phyloP scores from a whole-genome alignment of 2,888 invertebrate genomes.

The Volucella bombylans region DNA sequence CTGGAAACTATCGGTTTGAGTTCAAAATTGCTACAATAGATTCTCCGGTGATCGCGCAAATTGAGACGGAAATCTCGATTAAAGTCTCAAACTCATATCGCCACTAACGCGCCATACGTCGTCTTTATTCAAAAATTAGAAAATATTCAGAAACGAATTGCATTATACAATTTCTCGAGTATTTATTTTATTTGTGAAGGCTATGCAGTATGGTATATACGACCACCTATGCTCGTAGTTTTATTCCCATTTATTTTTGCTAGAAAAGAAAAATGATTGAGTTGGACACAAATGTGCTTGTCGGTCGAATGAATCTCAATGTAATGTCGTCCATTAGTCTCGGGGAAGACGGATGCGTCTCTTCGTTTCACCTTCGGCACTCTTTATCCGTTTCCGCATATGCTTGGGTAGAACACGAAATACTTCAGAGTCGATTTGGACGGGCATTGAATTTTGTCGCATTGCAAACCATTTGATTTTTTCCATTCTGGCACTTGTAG shows the following conservation, averaged over 20 bases:
- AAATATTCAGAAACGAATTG: too few relatives aligned
- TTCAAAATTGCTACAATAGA: too few relatives aligned
- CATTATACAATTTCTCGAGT: background rate
- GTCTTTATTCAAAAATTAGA: too few relatives aligned
- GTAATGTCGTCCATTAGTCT: constrained; percentile 69
- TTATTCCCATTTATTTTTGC: constrained; percentile 17
- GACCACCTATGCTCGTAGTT: constrained; percentile 12
- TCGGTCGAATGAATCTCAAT: constrained; percentile 63
- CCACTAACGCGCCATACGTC: too few relatives aligned
- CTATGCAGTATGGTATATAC: background rate
- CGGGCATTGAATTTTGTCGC: constrained; percentile 82
- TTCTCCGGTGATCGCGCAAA: too few relatives aligned
- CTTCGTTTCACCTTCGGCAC: constrained; percentile 78
- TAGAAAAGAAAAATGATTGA: constrained; percentile 33
- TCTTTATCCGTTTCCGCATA: constrained; percentile 79
- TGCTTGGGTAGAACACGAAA: constrained; percentile 81
- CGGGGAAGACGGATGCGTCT: constrained; percentile 63
- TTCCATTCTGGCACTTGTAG: constrained; percentile 64
- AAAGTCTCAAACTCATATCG: too few relatives aligned
- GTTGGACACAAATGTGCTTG: constrained; percentile 12
- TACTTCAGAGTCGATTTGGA: constrained; percentile 81
- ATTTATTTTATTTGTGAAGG: constrained; percentile 4
- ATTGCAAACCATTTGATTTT: constrained; percentile 77
- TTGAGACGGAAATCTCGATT: too few relatives aligned
- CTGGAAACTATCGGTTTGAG: too few relatives aligned